Conservation (phyloP, 2,888 invertebrate genomes). For the Abrostola tripartita region DNA sequence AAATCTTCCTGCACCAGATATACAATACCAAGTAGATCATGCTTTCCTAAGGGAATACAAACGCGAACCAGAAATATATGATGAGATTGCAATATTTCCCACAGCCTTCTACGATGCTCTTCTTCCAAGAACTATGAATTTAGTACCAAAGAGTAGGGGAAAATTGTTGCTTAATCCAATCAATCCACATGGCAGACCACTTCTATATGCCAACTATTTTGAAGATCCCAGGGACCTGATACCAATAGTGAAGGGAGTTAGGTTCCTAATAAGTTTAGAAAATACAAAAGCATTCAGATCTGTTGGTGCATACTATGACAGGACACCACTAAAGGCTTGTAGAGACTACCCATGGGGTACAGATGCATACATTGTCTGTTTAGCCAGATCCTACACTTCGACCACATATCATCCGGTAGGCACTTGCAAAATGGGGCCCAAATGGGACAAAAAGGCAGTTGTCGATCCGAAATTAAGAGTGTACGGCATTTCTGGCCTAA, state of each 20-base stretch:
- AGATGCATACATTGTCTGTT: conserved; percentile 90
- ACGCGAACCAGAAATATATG: conserved; percentile 75
- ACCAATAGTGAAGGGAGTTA: conserved; percentile 88
- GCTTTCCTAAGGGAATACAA: conserved; percentile 84
- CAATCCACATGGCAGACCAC: conserved; percentile 91
- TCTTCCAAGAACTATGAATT: conserved; percentile 86
- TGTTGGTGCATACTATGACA: conserved; percentile 86
- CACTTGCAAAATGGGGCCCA: conserved; percentile 86
- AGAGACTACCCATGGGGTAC: conserved; percentile 87
- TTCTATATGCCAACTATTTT: conserved; percentile 91
- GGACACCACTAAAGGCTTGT: conserved; percentile 88
- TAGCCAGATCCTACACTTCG: conserved; percentile 87
- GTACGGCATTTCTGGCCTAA: conserved; percentile 87
- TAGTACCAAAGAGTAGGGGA: conserved; percentile 90
- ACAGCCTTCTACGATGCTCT: conserved; percentile 89
- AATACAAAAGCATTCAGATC: conserved; percentile 87
- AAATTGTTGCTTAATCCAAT: conserved; percentile 88
- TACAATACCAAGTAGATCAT: conserved; percentile 88
- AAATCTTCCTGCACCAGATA: conserved; percentile 86
- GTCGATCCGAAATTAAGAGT: conserved; percentile 91
- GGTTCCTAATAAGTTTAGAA: conserved; percentile 87
- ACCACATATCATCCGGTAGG: conserved; percentile 82
- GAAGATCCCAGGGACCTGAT: conserved; percentile 88
- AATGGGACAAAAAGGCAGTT: conserved; percentile 88
- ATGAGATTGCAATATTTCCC: conserved; percentile 77